Percentiles rank a stretch among this genome's conserved stretches.
Conservation (phyloP, 2,888 invertebrate species). For the Dynastes grantii region DNA sequence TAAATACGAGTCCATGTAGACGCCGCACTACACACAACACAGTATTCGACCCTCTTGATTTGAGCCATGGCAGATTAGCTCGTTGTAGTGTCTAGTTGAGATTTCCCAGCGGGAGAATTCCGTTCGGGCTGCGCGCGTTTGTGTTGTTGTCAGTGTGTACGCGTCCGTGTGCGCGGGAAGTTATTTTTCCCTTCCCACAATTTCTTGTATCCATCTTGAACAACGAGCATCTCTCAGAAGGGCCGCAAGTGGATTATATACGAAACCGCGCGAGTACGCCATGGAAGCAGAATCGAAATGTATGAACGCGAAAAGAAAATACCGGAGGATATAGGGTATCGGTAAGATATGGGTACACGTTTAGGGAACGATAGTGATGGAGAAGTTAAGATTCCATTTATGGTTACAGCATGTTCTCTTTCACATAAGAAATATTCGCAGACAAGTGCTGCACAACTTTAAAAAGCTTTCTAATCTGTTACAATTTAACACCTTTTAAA, state of each 20-base stretch:
- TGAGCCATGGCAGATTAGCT: constrained; percentile 49
- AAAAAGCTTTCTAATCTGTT: no score
- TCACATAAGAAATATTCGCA: no score
- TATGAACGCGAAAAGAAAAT: background rate
- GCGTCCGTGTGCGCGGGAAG: constrained; percentile 4
- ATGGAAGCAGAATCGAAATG: background rate
- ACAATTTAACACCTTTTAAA: no score
- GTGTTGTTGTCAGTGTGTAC: background rate
- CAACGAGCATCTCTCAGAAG: constrained; percentile 49
- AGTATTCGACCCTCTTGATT: constrained; percentile 49
- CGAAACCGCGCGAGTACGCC: constrained; percentile 19
- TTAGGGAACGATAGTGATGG: no score
- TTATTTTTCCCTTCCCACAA: constrained; percentile 58
- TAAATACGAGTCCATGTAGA: background rate
- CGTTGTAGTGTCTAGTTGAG: constrained; percentile 53
- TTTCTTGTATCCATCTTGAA: constrained; percentile 59
- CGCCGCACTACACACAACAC: constrained; percentile 7
- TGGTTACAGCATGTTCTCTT: no score
- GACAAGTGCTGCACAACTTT: no score
- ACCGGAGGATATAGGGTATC: background rate
- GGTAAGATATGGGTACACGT: background rate
- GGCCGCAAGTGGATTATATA: constrained; percentile 46
- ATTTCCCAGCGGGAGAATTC: constrained; percentile 63
- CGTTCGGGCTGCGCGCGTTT: constrained; percentile 39
- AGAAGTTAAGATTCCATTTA: no score